phyloP scores from a whole-genome alignment of 2,797 vertebrate genomes.

The Pseudomugil tenellus region DNA sequence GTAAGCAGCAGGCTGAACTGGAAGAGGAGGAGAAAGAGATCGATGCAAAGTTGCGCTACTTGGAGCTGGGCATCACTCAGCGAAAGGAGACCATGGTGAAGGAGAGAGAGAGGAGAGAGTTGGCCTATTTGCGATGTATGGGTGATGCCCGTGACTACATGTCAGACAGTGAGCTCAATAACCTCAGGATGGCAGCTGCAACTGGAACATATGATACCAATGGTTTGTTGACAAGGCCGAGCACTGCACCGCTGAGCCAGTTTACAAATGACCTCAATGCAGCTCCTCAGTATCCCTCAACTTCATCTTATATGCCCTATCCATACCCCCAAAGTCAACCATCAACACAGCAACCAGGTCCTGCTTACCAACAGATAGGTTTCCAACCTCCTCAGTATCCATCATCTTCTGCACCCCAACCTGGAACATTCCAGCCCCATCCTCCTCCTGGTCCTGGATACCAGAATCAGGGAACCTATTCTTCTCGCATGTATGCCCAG shows the following conservation, averaged over 20 bases:
- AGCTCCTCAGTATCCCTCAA: constrained; percentile 83
- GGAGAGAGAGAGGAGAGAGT: constrained; percentile 90
- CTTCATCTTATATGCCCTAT: constrained; percentile 87
- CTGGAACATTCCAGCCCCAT: constrained; percentile 89
- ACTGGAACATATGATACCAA: constrained; percentile 83
- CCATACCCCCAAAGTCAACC: constrained; percentile 86
- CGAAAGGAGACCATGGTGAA: constrained; percentile 96
- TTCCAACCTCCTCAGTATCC: constrained; percentile 88
- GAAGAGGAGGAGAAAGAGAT: constrained; percentile 99
- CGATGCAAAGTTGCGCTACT: constrained; percentile 95
- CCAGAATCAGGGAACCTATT: constrained; percentile 86
- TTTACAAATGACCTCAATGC: constrained; percentile 84
- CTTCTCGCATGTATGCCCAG: constrained; percentile 83
- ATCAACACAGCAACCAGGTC: constrained; percentile 80
- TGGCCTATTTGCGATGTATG: constrained; percentile 90
- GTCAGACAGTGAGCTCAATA: constrained; percentile 97
- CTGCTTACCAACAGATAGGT: constrained; percentile 87
- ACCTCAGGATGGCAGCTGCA: constrained; percentile 85
- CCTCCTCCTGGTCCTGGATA: constrained; percentile 87
- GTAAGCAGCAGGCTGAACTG: constrained; percentile 97
- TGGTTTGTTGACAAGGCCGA: constrained; percentile 83
- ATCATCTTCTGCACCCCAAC: constrained; percentile 87
- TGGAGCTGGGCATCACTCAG: constrained; percentile 96
- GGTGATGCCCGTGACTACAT: constrained; percentile 95
- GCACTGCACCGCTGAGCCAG: constrained; percentile 85